These are phyloP conservation scores for Drosophila ambigua DNA, from an alignment of 1,140 invertebrate species.

Conservation along the genomic window DNA sequence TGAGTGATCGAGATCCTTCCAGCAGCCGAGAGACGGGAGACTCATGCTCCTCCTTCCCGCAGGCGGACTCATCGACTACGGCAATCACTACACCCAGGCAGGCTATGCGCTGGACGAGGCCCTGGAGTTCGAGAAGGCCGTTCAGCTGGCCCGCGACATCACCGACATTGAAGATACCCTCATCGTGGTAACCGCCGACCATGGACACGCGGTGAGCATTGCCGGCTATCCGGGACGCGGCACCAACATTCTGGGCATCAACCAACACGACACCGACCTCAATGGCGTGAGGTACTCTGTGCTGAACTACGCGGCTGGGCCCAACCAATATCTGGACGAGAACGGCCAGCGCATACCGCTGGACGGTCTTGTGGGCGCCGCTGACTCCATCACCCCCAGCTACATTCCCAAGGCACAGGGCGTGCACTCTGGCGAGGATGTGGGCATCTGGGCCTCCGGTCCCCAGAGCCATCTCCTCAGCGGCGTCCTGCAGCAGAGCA, in stretches of 20 bases:
- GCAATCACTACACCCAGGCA: slow-evolving; percentile 88
- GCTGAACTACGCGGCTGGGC: slow-evolving; percentile 88
- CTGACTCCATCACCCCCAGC: slow-evolving; percentile 83
- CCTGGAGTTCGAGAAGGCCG: slow-evolving; percentile 87
- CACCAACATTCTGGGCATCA: slow-evolving; percentile 87
- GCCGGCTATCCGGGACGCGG: slow-evolving; percentile 89
- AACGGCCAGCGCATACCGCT: slow-evolving; percentile 60
- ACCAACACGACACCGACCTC: slow-evolving; percentile 54
- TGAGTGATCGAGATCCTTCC: not conserved
- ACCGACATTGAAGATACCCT: slow-evolving; percentile 87
- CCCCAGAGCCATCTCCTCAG: slow-evolving; percentile 88
- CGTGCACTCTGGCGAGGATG: slow-evolving; percentile 89
- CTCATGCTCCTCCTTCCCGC: not conserved
- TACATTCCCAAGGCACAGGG: slow-evolving; percentile 82
- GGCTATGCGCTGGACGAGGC: slow-evolving; percentile 88
- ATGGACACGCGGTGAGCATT: slow-evolving; percentile 88
- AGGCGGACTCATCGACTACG: slow-evolving; percentile 88
- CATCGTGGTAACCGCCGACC: slow-evolving; percentile 89
- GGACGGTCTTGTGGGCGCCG: slow-evolving; percentile 34
- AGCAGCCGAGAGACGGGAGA: not conserved
- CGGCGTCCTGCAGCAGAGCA: slow-evolving; percentile 91
- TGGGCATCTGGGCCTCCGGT: slow-evolving; percentile 86
- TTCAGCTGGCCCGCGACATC: slow-evolving; percentile 86
- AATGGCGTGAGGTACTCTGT: slow-evolving; percentile 86
- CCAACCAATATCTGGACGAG: slow-evolving; percentile 84